Evolutionary conservation across 2,113 vertebrate species (phyloP).

Genomic region (Numida meleagris): DNA sequence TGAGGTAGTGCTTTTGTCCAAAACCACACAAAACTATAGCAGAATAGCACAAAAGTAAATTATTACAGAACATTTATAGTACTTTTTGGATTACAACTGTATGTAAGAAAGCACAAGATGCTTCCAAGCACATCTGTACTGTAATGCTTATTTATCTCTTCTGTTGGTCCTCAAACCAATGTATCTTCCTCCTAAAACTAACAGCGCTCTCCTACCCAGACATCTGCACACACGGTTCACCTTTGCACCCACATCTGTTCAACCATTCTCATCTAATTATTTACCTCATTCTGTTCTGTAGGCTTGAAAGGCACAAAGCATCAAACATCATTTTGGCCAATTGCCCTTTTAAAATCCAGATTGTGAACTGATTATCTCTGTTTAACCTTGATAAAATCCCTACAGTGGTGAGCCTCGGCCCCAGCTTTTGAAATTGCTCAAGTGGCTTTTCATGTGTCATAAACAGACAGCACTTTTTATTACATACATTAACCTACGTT

Average conservation of each 20-base stretch:
- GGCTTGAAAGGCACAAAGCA: background rate
- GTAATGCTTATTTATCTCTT: background rate
- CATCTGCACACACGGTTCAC: background rate
- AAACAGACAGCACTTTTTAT: background rate
- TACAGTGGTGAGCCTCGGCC: background rate
- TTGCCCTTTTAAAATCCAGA: background rate
- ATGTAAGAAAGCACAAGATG: background rate
- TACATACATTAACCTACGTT: background rate
- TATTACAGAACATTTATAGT: background rate
- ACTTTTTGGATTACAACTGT: background rate
- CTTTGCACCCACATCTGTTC: background rate
- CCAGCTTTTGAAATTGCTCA: background rate
- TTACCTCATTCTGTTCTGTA: background rate
- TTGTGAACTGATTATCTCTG: background rate
- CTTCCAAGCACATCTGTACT: background rate
- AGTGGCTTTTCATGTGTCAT: background rate
- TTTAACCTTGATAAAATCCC: background rate
- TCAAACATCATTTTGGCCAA: background rate
- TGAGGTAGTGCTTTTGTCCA: fast-evolving
- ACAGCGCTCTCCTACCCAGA: background rate
- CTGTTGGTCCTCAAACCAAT: background rate
- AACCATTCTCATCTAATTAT: background rate
- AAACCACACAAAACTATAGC: background rate
- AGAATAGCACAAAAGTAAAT: background rate
- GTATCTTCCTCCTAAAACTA: background rate